Evolutionary conservation across 2,888 invertebrate genomes (phyloP).

Genomic region (Habroteleia sp.): DNA sequence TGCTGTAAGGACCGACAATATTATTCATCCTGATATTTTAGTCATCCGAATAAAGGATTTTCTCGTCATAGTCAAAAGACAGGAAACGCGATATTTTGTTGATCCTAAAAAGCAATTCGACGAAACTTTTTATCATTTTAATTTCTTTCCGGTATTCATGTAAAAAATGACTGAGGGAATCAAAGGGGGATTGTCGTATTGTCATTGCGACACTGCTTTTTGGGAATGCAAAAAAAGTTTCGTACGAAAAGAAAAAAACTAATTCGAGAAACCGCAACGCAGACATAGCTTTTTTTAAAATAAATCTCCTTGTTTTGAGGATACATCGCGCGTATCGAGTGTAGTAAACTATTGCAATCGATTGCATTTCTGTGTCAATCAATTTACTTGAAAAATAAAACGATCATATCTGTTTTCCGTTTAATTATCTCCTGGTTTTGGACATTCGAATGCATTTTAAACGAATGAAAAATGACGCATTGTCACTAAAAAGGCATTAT

Average conservation of each 20-base stretch:
- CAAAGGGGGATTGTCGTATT: conserved; percentile 3
- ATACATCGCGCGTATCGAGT: conserved; percentile 7
- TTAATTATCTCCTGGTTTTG: conserved; percentile 22
- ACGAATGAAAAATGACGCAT: conserved; percentile 14
- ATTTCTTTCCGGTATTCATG: conserved; percentile 15
- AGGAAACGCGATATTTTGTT: conserved; percentile 18
- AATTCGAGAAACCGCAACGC: conserved; percentile 1
- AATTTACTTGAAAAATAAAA: conserved; percentile 30
- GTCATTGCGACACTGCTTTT: conserved; percentile 2
- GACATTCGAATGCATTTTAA: conserved; percentile 5
- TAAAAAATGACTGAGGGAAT: conserved; percentile 1
- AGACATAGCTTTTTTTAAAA: conserved; percentile 6
- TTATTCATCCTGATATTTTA: conserved; percentile 2
- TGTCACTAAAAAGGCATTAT: no score
- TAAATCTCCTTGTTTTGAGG: conserved; percentile 22
- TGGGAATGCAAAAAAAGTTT: conserved; percentile 1
- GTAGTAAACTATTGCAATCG: conserved; percentile 23
- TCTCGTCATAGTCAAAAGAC: conserved; percentile 1
- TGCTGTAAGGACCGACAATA: no score
- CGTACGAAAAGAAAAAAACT: not conserved
- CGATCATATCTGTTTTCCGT: conserved; percentile 7
- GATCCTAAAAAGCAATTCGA: conserved; percentile 22
- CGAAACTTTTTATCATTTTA: conserved; percentile 12
- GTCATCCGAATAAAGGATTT: conserved; percentile 7
- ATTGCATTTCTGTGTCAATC: conserved; percentile 40